Evolutionary conservation across 2,797 vertebrate genomes (phyloP), one percentile per base, ranked within the genome.

Genomic region (Okamejei kenojei): DNA sequence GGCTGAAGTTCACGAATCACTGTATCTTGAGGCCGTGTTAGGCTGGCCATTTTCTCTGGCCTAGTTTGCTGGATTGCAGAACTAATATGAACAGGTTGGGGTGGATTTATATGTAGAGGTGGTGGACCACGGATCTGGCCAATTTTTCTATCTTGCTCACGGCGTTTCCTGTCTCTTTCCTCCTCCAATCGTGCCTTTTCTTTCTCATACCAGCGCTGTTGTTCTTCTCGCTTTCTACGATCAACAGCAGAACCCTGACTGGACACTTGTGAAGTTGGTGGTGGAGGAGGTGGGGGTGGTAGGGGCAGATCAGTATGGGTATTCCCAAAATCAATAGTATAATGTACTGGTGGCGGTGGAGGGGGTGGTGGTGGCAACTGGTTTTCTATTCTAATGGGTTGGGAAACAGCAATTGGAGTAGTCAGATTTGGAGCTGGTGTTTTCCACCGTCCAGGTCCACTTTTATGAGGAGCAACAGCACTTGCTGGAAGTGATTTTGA

Each of bases 181-280:
- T 99, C 99, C 93, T 99, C 99, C 93, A 99, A 96, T 5, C 98
- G 97, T 0, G 99, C 99, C 71, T 99, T 99, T 95, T 99, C 99
- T 94, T 99, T 99, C 95, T 99, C 99, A 94, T 99, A 99, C 99
- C 99, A 99, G 93, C 98, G 97, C 95, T 99, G 99, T 95, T 99
- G 99, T 94, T 99, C 99, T 94, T 99, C 98, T 0, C 99, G 95
- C 93, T 99, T 99, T 95, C 97, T 98, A 77, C 98, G 97, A 94
- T 99, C 99, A 0, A 97, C 97, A 21, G 96, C 95, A 0, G 96
- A 96, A 8, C 86, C 95, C 93, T 96, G 96, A 0, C 95, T 95
- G 0, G 96, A 94, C 0, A 95, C 93, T 15, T 95, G 96, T 0
- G 96, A 95, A 93, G 97, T 97, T 73, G 95, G 93, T 38, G 95